A percentile compares a stretch with the other conserved stretches of the same genome.
Conservation (phyloP, 2,888 invertebrate genomes). For the Heliconius aoede region DNA sequence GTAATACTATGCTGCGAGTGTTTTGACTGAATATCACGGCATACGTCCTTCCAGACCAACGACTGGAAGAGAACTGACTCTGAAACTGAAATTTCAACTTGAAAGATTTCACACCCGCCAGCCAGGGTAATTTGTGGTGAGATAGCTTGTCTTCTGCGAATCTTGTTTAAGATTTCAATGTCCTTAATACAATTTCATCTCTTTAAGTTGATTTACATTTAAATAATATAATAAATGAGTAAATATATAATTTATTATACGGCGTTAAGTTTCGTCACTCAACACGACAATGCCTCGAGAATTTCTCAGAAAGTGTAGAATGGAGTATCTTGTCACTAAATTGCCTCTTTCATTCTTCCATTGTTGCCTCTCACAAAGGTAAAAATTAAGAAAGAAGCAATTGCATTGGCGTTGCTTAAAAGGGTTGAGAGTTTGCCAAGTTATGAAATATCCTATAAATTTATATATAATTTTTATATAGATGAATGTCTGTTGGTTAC, state of each 20-base stretch:
- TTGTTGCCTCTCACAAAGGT: no score
- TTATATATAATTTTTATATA: no score
- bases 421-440: no score
- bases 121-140: slow-evolving; percentile 42
- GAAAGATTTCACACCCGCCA: slow-evolving; percentile 47
- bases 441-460: no score
- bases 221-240: neutral
- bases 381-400: no score
- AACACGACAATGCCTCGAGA: no score
- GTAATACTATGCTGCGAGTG: slow-evolving; percentile 51
- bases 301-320: no score
- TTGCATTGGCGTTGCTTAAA: no score
- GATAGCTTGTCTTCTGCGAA: slow-evolving; percentile 9
- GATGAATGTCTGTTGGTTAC: no score
- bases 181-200: slow-evolving; percentile 9
- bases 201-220: neutral
- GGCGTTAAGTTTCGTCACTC: no score
- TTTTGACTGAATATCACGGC: slow-evolving; percentile 43
- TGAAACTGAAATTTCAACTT: slow-evolving; percentile 50
- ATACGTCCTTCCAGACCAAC: slow-evolving; percentile 59
- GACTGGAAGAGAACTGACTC: slow-evolving; percentile 67
- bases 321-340: no score
- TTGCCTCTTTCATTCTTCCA: no score
- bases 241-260: neutral
- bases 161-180: slow-evolving; percentile 27